A percentile compares a stretch with the other conserved stretches of the same genome.
phyloP scores from a whole-genome alignment of 2,888 invertebrate species.

The Eucera pruinosa region DNA sequence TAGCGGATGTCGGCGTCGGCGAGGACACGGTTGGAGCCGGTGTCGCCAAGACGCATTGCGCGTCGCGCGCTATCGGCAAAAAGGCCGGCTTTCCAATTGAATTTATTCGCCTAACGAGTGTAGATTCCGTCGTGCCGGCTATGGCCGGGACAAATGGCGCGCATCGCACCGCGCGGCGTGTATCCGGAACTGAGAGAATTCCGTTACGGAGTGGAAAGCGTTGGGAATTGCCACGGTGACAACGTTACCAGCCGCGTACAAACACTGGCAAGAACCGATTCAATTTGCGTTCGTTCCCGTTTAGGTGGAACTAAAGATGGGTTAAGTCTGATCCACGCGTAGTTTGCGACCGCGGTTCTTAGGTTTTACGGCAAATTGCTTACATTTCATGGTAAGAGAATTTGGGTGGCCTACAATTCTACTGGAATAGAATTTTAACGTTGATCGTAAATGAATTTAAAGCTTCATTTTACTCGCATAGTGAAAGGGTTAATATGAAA shows the following conservation, averaged over 20 bases:
- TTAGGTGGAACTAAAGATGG: conserved; percentile 10
- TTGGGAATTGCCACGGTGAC: conserved; percentile 46
- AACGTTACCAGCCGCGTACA: conserved; percentile 38
- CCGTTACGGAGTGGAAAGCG: conserved; percentile 61
- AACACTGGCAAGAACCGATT: conserved; percentile 3
- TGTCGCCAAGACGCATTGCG: conserved; percentile 81
- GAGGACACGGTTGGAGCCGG: conserved; percentile 51
- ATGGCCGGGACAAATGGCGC: conserved; percentile 73
- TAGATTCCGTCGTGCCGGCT: conserved; percentile 60
- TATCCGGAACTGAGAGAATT: conserved; percentile 48
- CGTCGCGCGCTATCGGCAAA: conserved; percentile 73
- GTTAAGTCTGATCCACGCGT: neutral
- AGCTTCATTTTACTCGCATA: too few species aligned
- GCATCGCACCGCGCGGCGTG: conserved; percentile 44
- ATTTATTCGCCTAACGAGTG: conserved; percentile 77
- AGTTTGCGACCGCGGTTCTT: neutral
- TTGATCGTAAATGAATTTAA: too few species aligned
- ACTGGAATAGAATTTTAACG: too few species aligned
- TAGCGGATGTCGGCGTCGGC: conserved; percentile 52
- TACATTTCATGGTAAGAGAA: too few species aligned
- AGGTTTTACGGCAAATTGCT: neutral
- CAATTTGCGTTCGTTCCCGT: conserved; percentile 24
- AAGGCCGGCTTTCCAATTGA: conserved; percentile 75
- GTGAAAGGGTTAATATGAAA: too few species aligned
- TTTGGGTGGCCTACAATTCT: too few species aligned